Evolutionary conservation across 2,888 invertebrate genomes (phyloP), one percentile per base, ranked within the genome.

Genomic region (Machimus atricapillus): DNA sequence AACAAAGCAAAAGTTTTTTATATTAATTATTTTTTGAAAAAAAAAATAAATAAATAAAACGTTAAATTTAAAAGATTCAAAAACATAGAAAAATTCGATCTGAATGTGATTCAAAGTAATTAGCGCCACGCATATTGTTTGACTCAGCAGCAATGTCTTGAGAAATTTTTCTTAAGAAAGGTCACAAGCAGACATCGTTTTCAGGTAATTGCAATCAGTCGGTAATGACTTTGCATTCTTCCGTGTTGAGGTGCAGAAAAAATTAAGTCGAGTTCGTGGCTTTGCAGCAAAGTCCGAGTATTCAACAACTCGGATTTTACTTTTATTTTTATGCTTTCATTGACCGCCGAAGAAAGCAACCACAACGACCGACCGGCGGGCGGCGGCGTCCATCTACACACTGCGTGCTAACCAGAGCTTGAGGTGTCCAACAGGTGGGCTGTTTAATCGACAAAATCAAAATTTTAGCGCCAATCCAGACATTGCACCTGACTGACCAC

Each of bases 201-300:
- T 19, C 66, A 66, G 27, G 66, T 66, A 66, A 66, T 66, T 66
- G 66, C 23, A 66, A 66, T 66, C 66, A 76, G 34, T 76, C 27
- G 76, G 34, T 76, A 76, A 76, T 76, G 76, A 76, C 76, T 76
- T 76, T 76, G 76, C 76, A 76, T 34, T 34, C 34, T 76, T 23
- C 16, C n/a, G 76, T 34, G 27, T 34, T 37, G 37, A 5, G 16
- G 34, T 76, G 76, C 5, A 40, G 40, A 27, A 16, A 14, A 66
- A 76, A 37, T n/a, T 5, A 34, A 31, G n/a, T 76, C 76, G 76
- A 76, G 76, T 19, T 31, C n/a, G 34, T 34, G 34, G n/a, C n/a
- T 76, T 76, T 12, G n/a, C 8, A 27, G 66, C 66, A 9, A 16
- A 27, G 66, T 19, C 66, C 66, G 19, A 66, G 23, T 66, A 9